Evolutionary conservation across 2,888 invertebrate genomes (phyloP).

Genomic region (Lochmaea crataegi): DNA sequence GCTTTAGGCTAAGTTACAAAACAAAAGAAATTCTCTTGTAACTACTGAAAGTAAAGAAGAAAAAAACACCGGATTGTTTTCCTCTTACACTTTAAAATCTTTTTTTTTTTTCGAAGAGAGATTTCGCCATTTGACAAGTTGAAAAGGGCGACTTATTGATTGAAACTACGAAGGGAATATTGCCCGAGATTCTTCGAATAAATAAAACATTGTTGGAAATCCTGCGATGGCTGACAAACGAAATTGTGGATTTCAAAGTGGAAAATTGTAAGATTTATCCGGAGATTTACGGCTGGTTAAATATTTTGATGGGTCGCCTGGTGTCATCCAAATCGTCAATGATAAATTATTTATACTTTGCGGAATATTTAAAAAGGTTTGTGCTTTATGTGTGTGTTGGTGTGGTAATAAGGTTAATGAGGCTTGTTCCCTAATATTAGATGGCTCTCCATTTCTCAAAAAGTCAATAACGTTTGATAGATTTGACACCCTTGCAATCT

Average conservation of each 20-base stretch:
- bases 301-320: slow-evolving; percentile 30
- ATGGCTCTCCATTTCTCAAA: too few species aligned
- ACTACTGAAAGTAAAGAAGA: slow-evolving; percentile 1
- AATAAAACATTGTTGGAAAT: slow-evolving; percentile 43
- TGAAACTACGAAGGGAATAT: slow-evolving; percentile 32
- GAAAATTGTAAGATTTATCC: slow-evolving; percentile 31
- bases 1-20: slow-evolving; percentile 5
- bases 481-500: too few species aligned
- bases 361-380: too few species aligned
- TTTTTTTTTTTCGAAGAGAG: slow-evolving; percentile 11
- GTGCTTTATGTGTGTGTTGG: too few species aligned
- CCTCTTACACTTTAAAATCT: slow-evolving; percentile 13
- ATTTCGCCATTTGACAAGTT: slow-evolving; percentile 31
- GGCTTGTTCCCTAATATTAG: too few species aligned
- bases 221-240: slow-evolving; percentile 26
- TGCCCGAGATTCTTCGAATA: slow-evolving; percentile 39
- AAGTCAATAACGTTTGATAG: too few species aligned
- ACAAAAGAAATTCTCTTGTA: slow-evolving; percentile 10
- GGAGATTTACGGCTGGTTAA: slow-evolving; percentile 37
- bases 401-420: too few species aligned
- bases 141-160: slow-evolving; percentile 43
- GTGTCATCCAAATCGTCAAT: neutral
- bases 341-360: neutral
- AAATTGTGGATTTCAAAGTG: slow-evolving; percentile 30
- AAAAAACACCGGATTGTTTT: slow-evolving; percentile 18